These are phyloP conservation scores for Macaria liturata DNA, from an alignment of 2,888 invertebrate genomes.

Conservation along the genomic window DNA sequence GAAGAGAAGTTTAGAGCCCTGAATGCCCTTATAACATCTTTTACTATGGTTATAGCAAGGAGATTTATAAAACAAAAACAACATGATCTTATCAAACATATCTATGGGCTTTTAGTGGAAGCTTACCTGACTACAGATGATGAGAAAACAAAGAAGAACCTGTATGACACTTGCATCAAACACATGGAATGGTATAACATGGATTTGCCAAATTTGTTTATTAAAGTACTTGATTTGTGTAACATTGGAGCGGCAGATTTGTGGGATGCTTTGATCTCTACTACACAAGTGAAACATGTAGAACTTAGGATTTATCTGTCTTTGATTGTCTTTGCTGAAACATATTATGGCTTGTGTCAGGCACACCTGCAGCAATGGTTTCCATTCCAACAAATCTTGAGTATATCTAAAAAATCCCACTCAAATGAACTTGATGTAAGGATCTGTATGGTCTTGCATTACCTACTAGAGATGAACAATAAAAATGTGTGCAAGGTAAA, in stretches of 20 bases:
- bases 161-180: slow-evolving; percentile 2
- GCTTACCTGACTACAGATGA: slow-evolving; percentile 3
- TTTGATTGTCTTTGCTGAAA: not conserved
- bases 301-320: not conserved
- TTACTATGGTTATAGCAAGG: slow-evolving; percentile 1
- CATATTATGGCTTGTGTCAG: slow-evolving; percentile 1
- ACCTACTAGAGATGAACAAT: not conserved
- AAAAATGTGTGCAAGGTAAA: not conserved
- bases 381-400: slow-evolving; percentile 1
- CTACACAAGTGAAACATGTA: not conserved
- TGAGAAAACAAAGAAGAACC: slow-evolving; percentile 6
- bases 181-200: slow-evolving; percentile 8
- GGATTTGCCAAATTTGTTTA: slow-evolving; percentile 3
- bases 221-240: slow-evolving; percentile 4
- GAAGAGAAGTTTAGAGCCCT: slow-evolving; percentile 3
- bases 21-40: not conserved
- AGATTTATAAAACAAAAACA: not conserved
- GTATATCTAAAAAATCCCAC: not conserved
- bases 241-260: slow-evolving; percentile 1
- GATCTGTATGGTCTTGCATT: slow-evolving; percentile 1
- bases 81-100: too few relatives aligned
- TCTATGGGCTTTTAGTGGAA: not conserved
- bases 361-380: not conserved
- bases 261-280: not conserved
- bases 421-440: not conserved